A percentile compares a stretch with the other conserved stretches of the same genome.
Conservation (phyloP, 2,797 vertebrate genomes). For the Xenops minutus region DNA sequence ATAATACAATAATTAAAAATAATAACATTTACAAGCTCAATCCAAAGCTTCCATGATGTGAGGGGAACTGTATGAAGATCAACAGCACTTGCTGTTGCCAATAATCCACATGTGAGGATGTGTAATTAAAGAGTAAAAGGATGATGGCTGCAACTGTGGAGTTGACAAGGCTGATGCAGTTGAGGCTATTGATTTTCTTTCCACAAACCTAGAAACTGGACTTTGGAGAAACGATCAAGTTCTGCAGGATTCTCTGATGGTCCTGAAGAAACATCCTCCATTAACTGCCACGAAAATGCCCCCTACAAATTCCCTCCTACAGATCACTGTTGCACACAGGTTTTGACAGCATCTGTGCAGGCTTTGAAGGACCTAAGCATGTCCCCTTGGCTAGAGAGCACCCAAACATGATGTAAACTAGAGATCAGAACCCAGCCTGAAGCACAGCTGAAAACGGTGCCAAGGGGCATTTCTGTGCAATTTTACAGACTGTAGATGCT, state of each 20-base stretch:
- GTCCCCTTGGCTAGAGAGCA: not conserved
- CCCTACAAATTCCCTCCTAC: not conserved
- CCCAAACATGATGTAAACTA: not conserved
- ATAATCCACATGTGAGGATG: not conserved
- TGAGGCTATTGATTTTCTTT: not conserved
- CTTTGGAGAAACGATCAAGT: not conserved
- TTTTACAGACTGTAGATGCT: not conserved
- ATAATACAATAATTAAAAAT: not conserved
- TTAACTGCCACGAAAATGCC: not conserved
- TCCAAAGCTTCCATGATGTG: not conserved
- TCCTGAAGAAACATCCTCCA: not conserved
- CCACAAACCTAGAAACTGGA: not conserved
- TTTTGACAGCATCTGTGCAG: not conserved
- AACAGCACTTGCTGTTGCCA: not conserved
- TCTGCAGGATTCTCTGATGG: not conserved
- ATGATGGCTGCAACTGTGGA: slow-evolving; percentile 17
- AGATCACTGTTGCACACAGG: not conserved
- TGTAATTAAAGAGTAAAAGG: slow-evolving; percentile 1
- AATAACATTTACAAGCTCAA: not conserved
- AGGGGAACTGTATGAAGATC: not conserved
- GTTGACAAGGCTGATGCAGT: not conserved
- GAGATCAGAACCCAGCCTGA: not conserved
- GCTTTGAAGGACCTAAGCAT: not conserved
- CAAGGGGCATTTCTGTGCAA: not conserved
- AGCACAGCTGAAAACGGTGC: not conserved